phyloP scores from a whole-genome alignment of 2,888 invertebrate genomes.

The Geotrupes spiniger region DNA sequence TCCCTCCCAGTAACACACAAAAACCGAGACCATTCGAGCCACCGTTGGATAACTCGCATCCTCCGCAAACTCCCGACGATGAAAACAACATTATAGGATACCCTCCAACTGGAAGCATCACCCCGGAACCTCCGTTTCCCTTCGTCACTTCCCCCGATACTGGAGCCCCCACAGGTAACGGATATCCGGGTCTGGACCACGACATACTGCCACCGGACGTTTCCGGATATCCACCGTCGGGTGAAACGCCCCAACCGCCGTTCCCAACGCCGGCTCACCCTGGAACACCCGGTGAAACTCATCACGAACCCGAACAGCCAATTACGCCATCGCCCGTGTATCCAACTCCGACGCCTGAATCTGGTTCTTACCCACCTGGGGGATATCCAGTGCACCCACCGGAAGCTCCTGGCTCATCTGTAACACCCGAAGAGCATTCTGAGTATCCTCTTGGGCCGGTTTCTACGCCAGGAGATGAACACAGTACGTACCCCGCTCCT shows the following conservation, averaged over 20 bases:
- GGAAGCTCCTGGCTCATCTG: too few relatives aligned
- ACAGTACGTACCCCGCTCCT: too few relatives aligned
- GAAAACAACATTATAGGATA: slow-evolving; percentile 34
- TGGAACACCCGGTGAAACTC: not conserved
- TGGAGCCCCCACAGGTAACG: slow-evolving; percentile 27
- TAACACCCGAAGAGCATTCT: too few relatives aligned
- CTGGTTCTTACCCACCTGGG: slow-evolving; percentile 26
- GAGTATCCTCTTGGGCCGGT: too few relatives aligned
- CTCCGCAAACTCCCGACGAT: slow-evolving; percentile 32
- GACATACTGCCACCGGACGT: slow-evolving; percentile 26
- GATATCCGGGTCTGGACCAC: slow-evolving; percentile 32
- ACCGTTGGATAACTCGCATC: slow-evolving; percentile 25
- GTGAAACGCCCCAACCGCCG: slow-evolving; percentile 21
- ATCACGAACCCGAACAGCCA: slow-evolving; percentile 12
- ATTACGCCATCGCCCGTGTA: slow-evolving; percentile 14
- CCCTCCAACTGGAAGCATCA: slow-evolving; percentile 41
- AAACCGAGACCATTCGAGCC: slow-evolving; percentile 70
- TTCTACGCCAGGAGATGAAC: too few relatives aligned
- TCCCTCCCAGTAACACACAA: slow-evolving; percentile 61
- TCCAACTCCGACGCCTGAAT: slow-evolving; percentile 24
- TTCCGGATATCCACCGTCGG: slow-evolving; percentile 15
- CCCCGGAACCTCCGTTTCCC: slow-evolving; percentile 44
- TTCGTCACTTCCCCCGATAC: slow-evolving; percentile 14
- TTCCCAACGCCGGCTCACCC: slow-evolving; percentile 12
- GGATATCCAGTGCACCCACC: slow-evolving; percentile 11